phyloP scores from a whole-genome alignment of 2,797 vertebrate genomes.

The Catharus ustulatus region DNA sequence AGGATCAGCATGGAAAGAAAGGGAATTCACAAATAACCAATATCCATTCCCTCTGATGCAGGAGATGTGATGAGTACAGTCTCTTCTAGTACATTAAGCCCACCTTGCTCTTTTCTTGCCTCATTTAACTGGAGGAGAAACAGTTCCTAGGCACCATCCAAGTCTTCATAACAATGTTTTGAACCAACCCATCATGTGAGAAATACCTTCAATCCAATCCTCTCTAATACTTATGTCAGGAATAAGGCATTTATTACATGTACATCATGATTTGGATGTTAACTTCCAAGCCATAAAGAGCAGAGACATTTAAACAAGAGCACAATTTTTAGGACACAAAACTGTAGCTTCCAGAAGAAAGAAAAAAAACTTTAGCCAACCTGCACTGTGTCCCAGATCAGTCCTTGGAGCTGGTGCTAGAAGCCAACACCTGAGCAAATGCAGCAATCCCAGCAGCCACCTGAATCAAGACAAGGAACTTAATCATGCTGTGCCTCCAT shows the following conservation, averaged over 20 bases:
- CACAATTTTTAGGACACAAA: not conserved
- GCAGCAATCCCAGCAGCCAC: not conserved
- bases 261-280: not conserved
- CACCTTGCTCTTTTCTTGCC: not conserved
- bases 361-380: not conserved
- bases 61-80: not conserved
- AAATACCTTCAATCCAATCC: not conserved
- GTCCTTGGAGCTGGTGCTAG: not conserved
- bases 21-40: not conserved
- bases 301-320: not conserved
- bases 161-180: not conserved
- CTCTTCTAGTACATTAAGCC: not conserved
- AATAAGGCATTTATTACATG: not conserved
- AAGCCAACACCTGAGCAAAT: slow-evolving; percentile 2
- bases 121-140: not conserved
- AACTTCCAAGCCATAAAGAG: not conserved
- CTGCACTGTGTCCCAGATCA: not conserved
- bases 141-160: not conserved
- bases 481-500: slow-evolving; percentile 5
- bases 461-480: slow-evolving; percentile 9
- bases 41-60: not conserved
- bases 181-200: not conserved
- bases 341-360: not conserved
- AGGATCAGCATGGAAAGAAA: not conserved
- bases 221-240: not conserved